phyloP scores from a whole-genome alignment of 2,888 invertebrate genomes.

The Pyrrhosoma nymphula region DNA sequence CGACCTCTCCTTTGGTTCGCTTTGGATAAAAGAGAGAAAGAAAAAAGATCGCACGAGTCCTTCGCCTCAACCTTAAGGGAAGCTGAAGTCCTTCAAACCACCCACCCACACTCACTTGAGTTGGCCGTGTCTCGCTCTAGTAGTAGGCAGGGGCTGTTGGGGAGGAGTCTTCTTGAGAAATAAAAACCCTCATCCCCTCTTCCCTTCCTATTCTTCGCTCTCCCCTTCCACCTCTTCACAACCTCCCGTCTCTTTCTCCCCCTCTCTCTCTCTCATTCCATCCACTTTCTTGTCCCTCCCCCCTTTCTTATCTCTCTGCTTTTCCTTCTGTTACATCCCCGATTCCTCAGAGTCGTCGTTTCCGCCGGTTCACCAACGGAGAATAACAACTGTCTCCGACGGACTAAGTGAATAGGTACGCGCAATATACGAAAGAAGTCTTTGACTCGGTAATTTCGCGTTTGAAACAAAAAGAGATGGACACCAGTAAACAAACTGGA shows the following conservation, averaged over 20 bases:
- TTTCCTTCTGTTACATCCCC: neutral
- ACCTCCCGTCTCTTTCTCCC: neutral
- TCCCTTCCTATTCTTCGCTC: neutral
- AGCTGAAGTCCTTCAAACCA: conserved; percentile 18
- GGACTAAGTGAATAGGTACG: neutral
- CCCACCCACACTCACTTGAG: neutral
- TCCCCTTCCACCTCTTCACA: neutral
- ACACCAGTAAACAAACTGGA: no score
- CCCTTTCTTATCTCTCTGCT: neutral
- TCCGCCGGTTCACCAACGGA: neutral
- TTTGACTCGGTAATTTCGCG: neutral
- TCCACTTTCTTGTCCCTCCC: neutral
- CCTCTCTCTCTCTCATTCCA: neutral
- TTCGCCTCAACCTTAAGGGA: conserved; percentile 44
- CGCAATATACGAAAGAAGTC: neutral
- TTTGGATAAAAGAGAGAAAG: neutral
- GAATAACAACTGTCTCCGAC: neutral
- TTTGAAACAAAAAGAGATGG: neutral
- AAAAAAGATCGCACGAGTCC: conserved; percentile 16
- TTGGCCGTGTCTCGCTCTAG: neutral
- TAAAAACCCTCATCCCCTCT: neutral
- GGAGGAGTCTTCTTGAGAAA: no score
- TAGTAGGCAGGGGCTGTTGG: neutral
- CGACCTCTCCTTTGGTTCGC: conserved; percentile 12
- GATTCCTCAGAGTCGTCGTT: neutral